These are phyloP conservation scores for Cryptosula pallasiana DNA, from an alignment of 2,888 invertebrate genomes.

Conservation along the genomic window DNA sequence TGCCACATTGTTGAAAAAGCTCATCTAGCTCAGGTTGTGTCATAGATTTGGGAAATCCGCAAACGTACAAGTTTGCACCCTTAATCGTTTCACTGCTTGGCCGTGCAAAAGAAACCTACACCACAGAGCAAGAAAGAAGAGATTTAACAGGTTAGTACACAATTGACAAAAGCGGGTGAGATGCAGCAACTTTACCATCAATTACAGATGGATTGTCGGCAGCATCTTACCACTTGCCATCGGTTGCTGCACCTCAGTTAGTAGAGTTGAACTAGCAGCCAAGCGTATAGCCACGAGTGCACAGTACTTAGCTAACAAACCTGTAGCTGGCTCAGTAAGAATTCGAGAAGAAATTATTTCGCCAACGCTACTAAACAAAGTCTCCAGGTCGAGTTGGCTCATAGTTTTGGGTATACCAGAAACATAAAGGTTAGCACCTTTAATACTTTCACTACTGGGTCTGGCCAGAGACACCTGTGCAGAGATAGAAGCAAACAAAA, in stretches of 20 bases:
- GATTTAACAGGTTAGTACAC: background rate
- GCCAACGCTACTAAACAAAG: conserved; percentile 53
- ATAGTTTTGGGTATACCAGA: conserved; percentile 54
- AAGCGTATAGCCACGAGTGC: conserved; percentile 23
- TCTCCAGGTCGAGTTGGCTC: conserved; percentile 54
- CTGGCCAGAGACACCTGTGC: conserved; percentile 54
- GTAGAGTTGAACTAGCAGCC: background rate
- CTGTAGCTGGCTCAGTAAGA: conserved; percentile 54
- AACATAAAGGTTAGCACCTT: conserved; percentile 55
- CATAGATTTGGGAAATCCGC: conserved; percentile 93
- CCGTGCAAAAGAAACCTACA: conserved; percentile 82
- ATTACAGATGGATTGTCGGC: no score
- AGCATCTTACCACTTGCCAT: no score
- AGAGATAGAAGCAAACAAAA: conserved; percentile 24
- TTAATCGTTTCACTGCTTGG: conserved; percentile 97
- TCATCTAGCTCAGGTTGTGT: conserved; percentile 88
- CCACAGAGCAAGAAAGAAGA: conserved; percentile 27
- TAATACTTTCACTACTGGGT: conserved; percentile 55
- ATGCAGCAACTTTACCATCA: background rate
- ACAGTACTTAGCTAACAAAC: conserved; percentile 33
- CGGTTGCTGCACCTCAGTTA: background rate
- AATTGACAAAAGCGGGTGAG: background rate
- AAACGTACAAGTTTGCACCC: conserved; percentile 94
- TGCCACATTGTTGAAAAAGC: conserved; percentile 70
- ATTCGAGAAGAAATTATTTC: conserved; percentile 55